Conservation (phyloP, 2,888 invertebrate genomes). For the Leucophenga montana region DNA sequence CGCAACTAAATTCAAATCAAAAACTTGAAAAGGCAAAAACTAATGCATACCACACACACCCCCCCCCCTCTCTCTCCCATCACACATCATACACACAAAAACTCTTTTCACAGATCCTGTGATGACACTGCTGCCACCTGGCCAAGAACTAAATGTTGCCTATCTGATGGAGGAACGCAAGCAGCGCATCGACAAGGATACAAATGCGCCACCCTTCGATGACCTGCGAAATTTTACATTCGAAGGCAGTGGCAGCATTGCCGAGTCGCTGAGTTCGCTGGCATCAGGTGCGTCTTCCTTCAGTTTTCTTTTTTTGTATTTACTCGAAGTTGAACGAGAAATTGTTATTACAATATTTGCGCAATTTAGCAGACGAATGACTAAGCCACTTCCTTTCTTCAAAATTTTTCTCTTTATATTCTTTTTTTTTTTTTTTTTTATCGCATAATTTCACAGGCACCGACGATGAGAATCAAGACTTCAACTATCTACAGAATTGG, state of each 20-base stretch:
- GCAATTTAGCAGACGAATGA: constrained; percentile 2
- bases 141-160: constrained; percentile 89
- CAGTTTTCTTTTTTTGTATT: no score
- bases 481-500: constrained; percentile 97
- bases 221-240: constrained; percentile 99
- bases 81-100: background rate
- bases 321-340: background rate
- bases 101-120: constrained; percentile 76
- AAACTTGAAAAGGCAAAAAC: constrained; percentile 16
- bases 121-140: constrained; percentile 75
- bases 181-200: constrained; percentile 95
- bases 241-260: constrained; percentile 97
- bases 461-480: constrained; percentile 96
- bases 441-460: constrained; percentile 78
- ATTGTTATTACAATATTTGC: constrained; percentile 3
- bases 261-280: constrained; percentile 95
- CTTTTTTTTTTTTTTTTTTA: constrained; percentile 11
- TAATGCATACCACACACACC: constrained; percentile 5
- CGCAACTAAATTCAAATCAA: constrained; percentile 17
- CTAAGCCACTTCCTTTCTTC: background rate
- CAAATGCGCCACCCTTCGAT: constrained; percentile 97
- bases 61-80: no score
- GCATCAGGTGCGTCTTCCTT: constrained; percentile 83
- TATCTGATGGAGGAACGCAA: constrained; percentile 97
- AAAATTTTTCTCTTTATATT: constrained; percentile 21